Evolutionary conservation across 2,888 invertebrate genomes (phyloP).

Genomic region (Rhingia campestris): DNA sequence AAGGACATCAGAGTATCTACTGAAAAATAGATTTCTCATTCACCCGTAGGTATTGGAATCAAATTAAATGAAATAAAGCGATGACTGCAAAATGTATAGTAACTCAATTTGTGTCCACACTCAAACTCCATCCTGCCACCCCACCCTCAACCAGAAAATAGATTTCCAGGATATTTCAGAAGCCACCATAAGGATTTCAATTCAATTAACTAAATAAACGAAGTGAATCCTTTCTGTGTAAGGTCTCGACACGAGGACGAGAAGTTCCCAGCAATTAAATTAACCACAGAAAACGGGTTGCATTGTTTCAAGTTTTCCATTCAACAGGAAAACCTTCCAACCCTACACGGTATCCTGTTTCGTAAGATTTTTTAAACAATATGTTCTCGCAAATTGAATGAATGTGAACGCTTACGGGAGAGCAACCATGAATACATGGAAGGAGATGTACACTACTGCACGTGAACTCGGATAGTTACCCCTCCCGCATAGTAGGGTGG

Average conservation of each 20-base stretch:
- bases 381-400: slow-evolving; percentile 10
- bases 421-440: slow-evolving; percentile 2
- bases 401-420: slow-evolving; percentile 6
- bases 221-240: slow-evolving; percentile 34
- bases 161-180: slow-evolving; percentile 35
- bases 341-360: slow-evolving; percentile 31
- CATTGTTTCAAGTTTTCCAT: slow-evolving; percentile 33
- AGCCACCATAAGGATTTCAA: slow-evolving; percentile 54
- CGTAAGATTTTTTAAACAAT: slow-evolving; percentile 22
- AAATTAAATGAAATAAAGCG: slow-evolving; percentile 53
- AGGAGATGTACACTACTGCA: not conserved
- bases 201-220: slow-evolving; percentile 70
- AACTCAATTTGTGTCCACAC: slow-evolving; percentile 9
- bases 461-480: not conserved
- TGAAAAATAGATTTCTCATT: not conserved
- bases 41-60: slow-evolving; percentile 38
- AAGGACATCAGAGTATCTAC: slow-evolving; percentile 2
- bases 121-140: slow-evolving; percentile 1
- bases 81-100: slow-evolving; percentile 39
- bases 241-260: not conserved
- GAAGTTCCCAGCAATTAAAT: slow-evolving; percentile 43
- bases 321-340: not conserved
- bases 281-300: slow-evolving; percentile 38
- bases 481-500: not conserved
- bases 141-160: slow-evolving; percentile 12